Percentiles rank a stretch among this genome's conserved stretches.
These are phyloP conservation scores for Athripsodes cinereus DNA, from an alignment of 2,888 invertebrate species.

Conservation along the genomic window DNA sequence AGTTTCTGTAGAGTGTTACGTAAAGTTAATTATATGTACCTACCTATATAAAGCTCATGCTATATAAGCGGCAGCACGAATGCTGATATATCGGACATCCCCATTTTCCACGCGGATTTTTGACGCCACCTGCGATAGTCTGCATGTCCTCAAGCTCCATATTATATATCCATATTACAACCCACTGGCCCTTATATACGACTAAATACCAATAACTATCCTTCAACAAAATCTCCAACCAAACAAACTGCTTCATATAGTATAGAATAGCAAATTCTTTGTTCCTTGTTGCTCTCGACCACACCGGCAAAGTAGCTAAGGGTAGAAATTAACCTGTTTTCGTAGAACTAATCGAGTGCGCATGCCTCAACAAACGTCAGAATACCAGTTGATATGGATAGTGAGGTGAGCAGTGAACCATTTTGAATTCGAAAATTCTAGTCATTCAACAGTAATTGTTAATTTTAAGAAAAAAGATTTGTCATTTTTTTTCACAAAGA, in stretches of 20 bases:
- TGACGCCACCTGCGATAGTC: background rate
- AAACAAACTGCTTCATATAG: background rate
- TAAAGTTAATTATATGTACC: too few species aligned
- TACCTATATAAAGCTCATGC: too few species aligned
- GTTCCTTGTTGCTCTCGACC: background rate
- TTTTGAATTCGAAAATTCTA: background rate
- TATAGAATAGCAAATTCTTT: background rate
- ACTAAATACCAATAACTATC: background rate
- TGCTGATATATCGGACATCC: background rate
- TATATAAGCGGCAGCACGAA: too few species aligned
- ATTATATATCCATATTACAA: background rate
- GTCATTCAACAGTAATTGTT: too few species aligned
- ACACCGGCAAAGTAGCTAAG: background rate
- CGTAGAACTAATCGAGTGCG: background rate
- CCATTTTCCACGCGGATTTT: background rate
- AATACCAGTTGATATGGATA: background rate
- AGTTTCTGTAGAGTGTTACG: too few species aligned
- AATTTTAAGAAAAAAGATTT: too few species aligned
- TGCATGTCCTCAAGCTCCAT: background rate
- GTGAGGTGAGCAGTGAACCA: background rate
- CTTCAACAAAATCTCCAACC: background rate
- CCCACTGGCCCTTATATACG: background rate
- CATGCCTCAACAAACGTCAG: slow-evolving; percentile 8
- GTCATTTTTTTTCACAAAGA: too few species aligned
- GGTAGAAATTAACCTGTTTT: slow-evolving; percentile 8